A percentile compares a stretch with the other conserved stretches of the same genome.
Evolutionary conservation across 2,113 vertebrate genomes (phyloP).

Genomic region (Thamnaconus septentrionalis): DNA sequence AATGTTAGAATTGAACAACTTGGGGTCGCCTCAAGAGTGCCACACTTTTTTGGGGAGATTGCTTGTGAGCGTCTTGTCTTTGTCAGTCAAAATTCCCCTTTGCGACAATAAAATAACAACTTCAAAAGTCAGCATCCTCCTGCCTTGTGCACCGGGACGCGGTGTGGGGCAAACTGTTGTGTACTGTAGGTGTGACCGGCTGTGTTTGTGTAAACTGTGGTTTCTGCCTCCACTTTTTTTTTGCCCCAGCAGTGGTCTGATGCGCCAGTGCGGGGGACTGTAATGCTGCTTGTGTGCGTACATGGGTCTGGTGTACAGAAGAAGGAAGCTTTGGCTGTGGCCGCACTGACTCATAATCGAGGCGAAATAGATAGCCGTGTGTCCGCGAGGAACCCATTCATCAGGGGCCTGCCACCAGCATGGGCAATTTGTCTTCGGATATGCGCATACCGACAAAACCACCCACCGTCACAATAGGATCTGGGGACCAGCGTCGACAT

Average conservation of each 20-base stretch:
- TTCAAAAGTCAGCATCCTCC: not conserved
- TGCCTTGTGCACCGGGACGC: not conserved
- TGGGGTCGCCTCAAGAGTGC: not conserved
- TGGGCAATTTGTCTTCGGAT: constrained; percentile 43
- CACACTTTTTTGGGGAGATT: constrained; percentile 1
- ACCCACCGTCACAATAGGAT: constrained; percentile 46
- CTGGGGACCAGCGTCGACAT: constrained; percentile 37
- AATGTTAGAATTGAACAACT: constrained; percentile 5
- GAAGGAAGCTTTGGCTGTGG: constrained; percentile 41
- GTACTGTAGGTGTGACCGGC: constrained; percentile 31
- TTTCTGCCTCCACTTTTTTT: constrained; percentile 34
- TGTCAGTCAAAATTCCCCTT: too few relatives aligned
- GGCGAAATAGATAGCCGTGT: constrained; percentile 32
- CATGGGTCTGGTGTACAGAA: constrained; percentile 13
- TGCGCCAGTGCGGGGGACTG: constrained; percentile 12
- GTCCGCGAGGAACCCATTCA: constrained; percentile 31
- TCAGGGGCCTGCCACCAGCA: constrained; percentile 1
- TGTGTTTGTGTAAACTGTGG: constrained; percentile 43
- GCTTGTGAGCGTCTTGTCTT: too few relatives aligned
- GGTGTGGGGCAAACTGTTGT: constrained; percentile 6
- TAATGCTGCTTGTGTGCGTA: constrained; percentile 9
- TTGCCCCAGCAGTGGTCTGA: constrained; percentile 19
- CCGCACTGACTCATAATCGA: constrained; percentile 45
- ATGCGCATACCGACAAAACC: constrained; percentile 58
- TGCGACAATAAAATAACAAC: too few relatives aligned